These are phyloP conservation scores for Chelon labrosus DNA, from an alignment of 2,797 vertebrate species.

Conservation along the genomic window DNA sequence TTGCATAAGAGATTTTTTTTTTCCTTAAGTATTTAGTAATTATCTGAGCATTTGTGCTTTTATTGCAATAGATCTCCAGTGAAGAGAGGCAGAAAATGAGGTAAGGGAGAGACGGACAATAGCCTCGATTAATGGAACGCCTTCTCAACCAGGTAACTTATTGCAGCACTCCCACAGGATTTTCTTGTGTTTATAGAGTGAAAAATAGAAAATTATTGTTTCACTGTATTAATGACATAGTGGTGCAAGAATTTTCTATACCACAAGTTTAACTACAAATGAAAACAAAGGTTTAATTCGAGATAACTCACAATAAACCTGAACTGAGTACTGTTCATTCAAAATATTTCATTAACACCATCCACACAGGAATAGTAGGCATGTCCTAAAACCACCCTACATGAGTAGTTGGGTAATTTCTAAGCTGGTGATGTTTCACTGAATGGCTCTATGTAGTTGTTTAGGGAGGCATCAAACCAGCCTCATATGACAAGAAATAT, in stretches of 20 bases:
- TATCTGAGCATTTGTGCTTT: too few species aligned
- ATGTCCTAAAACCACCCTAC: background rate
- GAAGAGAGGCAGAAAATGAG: too few species aligned
- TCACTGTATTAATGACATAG: background rate
- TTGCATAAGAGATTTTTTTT: too few species aligned
- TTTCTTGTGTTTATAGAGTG: background rate
- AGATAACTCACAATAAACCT: background rate
- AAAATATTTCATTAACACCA: background rate
- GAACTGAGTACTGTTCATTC: background rate
- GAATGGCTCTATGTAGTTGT: background rate
- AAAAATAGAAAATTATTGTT: background rate
- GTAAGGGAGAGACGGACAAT: too few species aligned
- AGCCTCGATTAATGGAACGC: too few species aligned
- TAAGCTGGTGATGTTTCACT: background rate
- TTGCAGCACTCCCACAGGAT: background rate
- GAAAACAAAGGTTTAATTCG: background rate
- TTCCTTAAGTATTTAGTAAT: too few species aligned
- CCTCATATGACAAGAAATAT: too few species aligned
- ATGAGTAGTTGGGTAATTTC: background rate
- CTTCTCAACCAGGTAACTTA: too few species aligned
- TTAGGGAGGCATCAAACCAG: too few species aligned
- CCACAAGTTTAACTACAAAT: background rate
- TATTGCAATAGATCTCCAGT: too few species aligned
- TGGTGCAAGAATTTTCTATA: background rate
- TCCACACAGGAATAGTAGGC: too few species aligned